These are phyloP conservation scores for Xenopus petersii DNA, from an alignment of 2,797 vertebrate species.

Conservation along the genomic window DNA sequence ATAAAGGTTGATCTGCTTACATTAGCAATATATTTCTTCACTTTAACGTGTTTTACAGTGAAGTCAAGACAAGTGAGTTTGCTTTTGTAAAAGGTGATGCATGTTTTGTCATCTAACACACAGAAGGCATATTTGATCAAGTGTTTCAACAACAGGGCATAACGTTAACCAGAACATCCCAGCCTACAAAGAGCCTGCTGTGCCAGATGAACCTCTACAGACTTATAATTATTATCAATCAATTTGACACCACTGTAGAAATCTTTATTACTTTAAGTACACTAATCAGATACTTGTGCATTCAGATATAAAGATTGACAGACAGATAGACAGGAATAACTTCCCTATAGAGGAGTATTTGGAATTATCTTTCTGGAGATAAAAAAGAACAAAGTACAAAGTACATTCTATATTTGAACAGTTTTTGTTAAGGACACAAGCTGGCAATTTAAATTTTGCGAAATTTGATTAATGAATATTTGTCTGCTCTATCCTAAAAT, in stretches of 20 bases:
- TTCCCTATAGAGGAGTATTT: conserved; percentile 57
- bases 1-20: no score
- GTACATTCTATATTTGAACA: conserved; percentile 22
- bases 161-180: conserved; percentile 73
- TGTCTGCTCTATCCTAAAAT: no score
- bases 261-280: conserved; percentile 74
- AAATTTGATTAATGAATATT: conserved; percentile 5
- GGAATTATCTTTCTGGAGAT: conserved; percentile 58
- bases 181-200: conserved; percentile 63
- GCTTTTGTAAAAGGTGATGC: not conserved
- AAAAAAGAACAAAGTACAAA: conserved; percentile 51
- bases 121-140: conserved; percentile 64
- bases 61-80: no score
- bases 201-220: conserved; percentile 65
- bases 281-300: conserved; percentile 69
- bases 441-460: not conserved
- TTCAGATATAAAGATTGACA: conserved; percentile 63
- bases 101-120: conserved; percentile 50
- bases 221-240: conserved; percentile 71
- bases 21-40: no score
- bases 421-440: conserved; percentile 17
- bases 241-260: conserved; percentile 66
- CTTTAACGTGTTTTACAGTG: no score
- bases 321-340: conserved; percentile 57
- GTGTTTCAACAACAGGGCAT: conserved; percentile 60